A percentile compares a stretch with the other conserved stretches of the same genome.
Evolutionary conservation across 2,113 vertebrate species (phyloP).

Genomic region (Esox niger): DNA sequence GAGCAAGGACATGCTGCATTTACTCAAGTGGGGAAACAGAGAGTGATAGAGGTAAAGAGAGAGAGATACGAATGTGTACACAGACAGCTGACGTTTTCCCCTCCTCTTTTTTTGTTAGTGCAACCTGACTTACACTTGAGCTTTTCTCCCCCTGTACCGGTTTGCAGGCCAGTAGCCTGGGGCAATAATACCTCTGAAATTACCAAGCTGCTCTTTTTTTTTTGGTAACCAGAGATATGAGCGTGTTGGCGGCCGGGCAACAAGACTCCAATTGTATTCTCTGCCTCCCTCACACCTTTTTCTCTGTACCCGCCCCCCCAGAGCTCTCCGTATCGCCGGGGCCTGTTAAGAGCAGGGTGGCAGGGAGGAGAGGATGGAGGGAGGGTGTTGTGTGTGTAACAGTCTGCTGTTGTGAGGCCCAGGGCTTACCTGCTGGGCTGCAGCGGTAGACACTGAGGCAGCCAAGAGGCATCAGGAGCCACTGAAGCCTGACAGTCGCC

Average conservation of each 20-base stretch:
- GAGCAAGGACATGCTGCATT: constrained; percentile 4
- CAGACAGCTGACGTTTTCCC: constrained; percentile 13
- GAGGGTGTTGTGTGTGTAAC: neutral
- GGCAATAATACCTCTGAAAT: constrained; percentile 56
- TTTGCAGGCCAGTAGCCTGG: constrained; percentile 37
- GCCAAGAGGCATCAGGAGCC: constrained; percentile 76
- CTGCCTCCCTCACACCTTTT: neutral
- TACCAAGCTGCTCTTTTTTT: constrained; percentile 37
- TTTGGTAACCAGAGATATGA: constrained; percentile 51
- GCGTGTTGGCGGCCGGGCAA: constrained; percentile 45
- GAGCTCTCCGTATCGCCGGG: neutral
- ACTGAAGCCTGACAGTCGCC: constrained; percentile 74
- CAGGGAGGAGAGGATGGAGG: too few relatives aligned
- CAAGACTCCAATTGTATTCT: constrained; percentile 43
- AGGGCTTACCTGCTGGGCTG: constrained; percentile 75
- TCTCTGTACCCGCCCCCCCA: neutral
- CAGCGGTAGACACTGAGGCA: constrained; percentile 78
- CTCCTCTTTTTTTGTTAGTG: constrained; percentile 22
- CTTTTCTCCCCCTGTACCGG: constrained; percentile 26
- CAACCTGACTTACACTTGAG: constrained; percentile 31
- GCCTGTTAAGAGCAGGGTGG: constrained; percentile 5
- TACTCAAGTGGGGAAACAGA: neutral
- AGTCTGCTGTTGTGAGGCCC: constrained; percentile 23
- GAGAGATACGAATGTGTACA: neutral
- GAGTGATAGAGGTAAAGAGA: too few relatives aligned